Base-by-base conservation (phyloP, 2,888 invertebrate species). In the Erebia ligea region DNA sequence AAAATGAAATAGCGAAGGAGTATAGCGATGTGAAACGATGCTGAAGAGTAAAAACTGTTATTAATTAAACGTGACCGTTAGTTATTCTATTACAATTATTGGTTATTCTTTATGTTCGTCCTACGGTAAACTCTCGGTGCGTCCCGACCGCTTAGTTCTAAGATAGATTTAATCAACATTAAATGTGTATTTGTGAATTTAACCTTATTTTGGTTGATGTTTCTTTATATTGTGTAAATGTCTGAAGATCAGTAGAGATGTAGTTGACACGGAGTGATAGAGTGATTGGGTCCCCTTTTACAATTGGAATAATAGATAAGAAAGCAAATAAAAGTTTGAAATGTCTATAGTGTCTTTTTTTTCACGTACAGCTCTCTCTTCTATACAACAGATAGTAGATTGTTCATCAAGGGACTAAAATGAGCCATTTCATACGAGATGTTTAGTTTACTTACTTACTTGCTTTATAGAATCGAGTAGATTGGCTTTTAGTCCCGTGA, bases 181-280 rank as follows among this genome's bases (percentile, higher is more conserved):
- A 90, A 92, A 92, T 91, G 92, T 93, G 93, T 93, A 93, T 88
- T 92, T 93, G 93, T 93, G 92, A 91, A 91, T 92, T 85, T 86
- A 88, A 89, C 87, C 85, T 88, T 85, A 88, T 89, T 92, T 92
- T 86, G 90, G 90, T 92, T 91, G 88, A 90, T 86, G 88, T 91
- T 92, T 89, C 87, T 91, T 91, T 92, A 86, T 86, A 88, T 88
- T 86, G 92, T 91, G 91, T 91, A 92, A 89, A 93, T 92, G 92
- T 87, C 84, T 86, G 89, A 91, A 40, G 87, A 89, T 89, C 86
- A 87, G 89, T 91, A 91, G 92, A 80, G 81, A 84, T 78, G 90
- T 91, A 91, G 91, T 87, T 11, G 86, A 87, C 89, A 89, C 88
- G 87, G 90, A 88, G 88, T 90, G 92, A 88, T 87, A 90, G 91